Conservation (phyloP, 2,113 vertebrate species). For the Melanostigma gelatinosum region DNA sequence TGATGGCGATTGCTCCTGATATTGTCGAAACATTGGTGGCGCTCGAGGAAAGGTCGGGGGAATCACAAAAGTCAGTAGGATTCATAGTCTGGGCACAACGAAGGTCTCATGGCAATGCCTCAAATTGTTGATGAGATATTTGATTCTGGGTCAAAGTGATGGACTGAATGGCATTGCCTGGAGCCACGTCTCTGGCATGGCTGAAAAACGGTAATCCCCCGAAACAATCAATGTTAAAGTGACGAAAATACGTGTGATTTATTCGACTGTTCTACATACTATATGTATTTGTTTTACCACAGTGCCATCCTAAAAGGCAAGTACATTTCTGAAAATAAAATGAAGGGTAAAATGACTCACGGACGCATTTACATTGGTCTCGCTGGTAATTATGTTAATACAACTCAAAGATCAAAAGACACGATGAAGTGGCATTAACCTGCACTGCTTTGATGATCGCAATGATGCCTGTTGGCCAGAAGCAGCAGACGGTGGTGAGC, state of each 20-base stretch:
- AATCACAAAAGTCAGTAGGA: background rate
- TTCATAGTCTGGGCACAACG: background rate
- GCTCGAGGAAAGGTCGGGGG: background rate
- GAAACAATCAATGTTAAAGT: background rate
- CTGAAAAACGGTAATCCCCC: background rate
- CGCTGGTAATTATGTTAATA: slow-evolving; percentile 26
- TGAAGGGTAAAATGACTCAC: background rate
- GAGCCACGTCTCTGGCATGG: background rate
- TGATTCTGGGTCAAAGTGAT: background rate
- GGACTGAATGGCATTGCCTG: background rate
- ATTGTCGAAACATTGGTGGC: background rate
- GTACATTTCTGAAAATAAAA: background rate
- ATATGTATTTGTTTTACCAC: background rate
- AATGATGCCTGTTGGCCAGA: slow-evolving; percentile 95
- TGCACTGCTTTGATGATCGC: slow-evolving; percentile 95
- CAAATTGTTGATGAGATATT: background rate
- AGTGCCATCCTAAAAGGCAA: background rate
- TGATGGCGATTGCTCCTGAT: background rate
- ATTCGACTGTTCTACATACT: background rate
- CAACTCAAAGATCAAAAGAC: slow-evolving; percentile 25
- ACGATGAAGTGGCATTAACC: slow-evolving; percentile 73
- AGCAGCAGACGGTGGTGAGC: slow-evolving; percentile 95
- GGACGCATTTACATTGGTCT: slow-evolving; percentile 20
- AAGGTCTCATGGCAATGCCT: background rate
- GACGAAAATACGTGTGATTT: background rate